Base-by-base conservation (phyloP, 2,888 invertebrate species). In the Anoplius nigerrimus region DNA sequence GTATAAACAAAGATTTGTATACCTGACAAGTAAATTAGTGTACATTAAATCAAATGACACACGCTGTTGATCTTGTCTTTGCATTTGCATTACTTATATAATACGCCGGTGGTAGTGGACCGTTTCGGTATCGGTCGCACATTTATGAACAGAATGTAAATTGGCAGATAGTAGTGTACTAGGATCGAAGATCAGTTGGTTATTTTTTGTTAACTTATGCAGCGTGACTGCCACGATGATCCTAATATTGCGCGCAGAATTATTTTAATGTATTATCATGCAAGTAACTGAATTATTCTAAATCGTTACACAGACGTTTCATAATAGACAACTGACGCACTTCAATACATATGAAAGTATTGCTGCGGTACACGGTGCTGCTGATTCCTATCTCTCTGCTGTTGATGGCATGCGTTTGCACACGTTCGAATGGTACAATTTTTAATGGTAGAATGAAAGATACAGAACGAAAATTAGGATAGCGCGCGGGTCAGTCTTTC, bases 261-360 rank as follows among this genome's bases (percentile, higher is more conserved):
- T 34, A 34, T 34, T n/a, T 34, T 34, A 34, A 34, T 34, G 34
- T 34, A 34, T 34, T 13, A 34, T 34, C 34, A 34, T 34, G 34
- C 11, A 34, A 34, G 34, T 34, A 34, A 34, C 34, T 34, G 34
- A 34, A 34, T 34, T 34, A 34, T 34, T 34, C 34, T 34, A 34
- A 34, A 34, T 34, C 34, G 34, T 2, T 34, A 51, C 18, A 51
- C 48, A 51, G 20, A 51, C 48, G 27, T 20, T 34, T 55, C 27
- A 27, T 55, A 55, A 55, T 55, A 55, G 34, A 55, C 45, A n/a
- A 69, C 43, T 69, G 55, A 62, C 15, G 60, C 52, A 51, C 53
- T 69, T 54, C 43, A 62, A 69, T 59, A 71, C 42, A 68, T 61
- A 60, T 42, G 64, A 52, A 64, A 62, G 45, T 56, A 34, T 34